These are phyloP conservation scores for Sebastes elongatus DNA, from an alignment of 2,797 vertebrate genomes.

Conservation along the genomic window DNA sequence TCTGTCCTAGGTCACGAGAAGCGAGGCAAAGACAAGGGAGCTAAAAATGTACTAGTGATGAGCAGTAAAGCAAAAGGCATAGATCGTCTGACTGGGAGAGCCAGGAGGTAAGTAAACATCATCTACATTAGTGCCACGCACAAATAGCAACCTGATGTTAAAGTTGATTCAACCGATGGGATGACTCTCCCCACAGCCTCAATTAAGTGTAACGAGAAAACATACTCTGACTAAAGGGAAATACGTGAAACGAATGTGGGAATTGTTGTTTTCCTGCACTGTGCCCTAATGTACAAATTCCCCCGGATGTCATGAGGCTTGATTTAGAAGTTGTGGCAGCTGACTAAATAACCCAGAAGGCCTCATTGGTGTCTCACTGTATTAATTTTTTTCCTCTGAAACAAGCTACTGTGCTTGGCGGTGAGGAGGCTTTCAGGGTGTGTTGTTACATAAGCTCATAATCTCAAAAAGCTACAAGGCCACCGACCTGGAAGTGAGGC, in stretches of 20 bases:
- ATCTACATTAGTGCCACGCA: background rate
- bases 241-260: conserved; percentile 28
- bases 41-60: conserved; percentile 78
- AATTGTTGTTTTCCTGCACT: conserved; percentile 45
- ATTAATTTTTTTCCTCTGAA: conserved; percentile 18
- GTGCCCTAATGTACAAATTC: conserved; percentile 43
- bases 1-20: conserved; percentile 82
- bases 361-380: conserved; percentile 15
- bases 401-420: conserved; percentile 7
- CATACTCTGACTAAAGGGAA: conserved; percentile 5
- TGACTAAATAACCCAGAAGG: conserved; percentile 61
- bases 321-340: conserved; percentile 52
- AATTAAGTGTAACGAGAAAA: background rate
- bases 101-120: conserved; percentile 86
- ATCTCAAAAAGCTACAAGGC: conserved; percentile 5
- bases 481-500: conserved; percentile 15
- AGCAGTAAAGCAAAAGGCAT: conserved; percentile 93
- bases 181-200: conserved; percentile 1
- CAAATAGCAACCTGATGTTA: background rate
- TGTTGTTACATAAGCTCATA: conserved; percentile 20
- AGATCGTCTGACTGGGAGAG: conserved; percentile 95
- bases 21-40: conserved; percentile 78
- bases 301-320: conserved; percentile 47
- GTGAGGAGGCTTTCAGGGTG: conserved; percentile 18
- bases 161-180: background rate